Evolutionary conservation across 35 echinoderm and acorn worm species (phyloP).

Genomic region (Eucidaris tribuloides): DNA sequence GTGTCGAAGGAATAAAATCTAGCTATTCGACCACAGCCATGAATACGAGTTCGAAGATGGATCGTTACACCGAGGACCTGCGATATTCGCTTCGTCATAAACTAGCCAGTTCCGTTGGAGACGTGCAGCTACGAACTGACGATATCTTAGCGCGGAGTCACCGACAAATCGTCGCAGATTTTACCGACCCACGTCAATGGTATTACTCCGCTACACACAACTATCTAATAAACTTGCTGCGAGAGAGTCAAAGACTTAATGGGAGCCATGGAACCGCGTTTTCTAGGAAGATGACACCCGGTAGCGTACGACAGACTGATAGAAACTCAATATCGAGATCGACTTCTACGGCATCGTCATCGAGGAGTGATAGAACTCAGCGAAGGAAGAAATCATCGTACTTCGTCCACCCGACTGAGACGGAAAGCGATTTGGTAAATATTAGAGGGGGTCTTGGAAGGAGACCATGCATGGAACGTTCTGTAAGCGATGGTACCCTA

Average conservation of each 20-base stretch:
- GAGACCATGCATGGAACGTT: not conserved
- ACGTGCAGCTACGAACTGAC: not conserved
- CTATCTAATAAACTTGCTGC: conserved; percentile 2
- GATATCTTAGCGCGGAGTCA: conserved; percentile 1
- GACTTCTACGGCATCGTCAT: not conserved
- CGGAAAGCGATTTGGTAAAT: not conserved
- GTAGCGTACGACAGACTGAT: too few species aligned
- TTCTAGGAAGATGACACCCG: too few species aligned
- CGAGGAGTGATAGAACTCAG: not conserved
- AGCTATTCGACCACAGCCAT: too few species aligned
- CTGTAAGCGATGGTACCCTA: too few species aligned
- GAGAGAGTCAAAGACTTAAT: conserved; percentile 22
- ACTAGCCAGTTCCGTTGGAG: not conserved
- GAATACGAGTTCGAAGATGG: conserved; percentile 9
- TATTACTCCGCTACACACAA: conserved; percentile 15
- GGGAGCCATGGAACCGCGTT: not conserved
- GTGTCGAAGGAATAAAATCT: too few species aligned
- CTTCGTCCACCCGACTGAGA: not conserved
- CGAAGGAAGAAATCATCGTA: not conserved
- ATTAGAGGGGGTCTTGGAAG: not conserved
- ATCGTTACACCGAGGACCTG: conserved; percentile 6
- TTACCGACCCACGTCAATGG: conserved; percentile 17
- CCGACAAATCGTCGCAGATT: conserved; percentile 16
- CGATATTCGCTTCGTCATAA: not conserved
- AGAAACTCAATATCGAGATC: too few species aligned